A percentile compares a stretch with the other conserved stretches of the same genome.
Evolutionary conservation across 2,888 invertebrate species (phyloP).

Genomic region (Orchesella flavescens): DNA sequence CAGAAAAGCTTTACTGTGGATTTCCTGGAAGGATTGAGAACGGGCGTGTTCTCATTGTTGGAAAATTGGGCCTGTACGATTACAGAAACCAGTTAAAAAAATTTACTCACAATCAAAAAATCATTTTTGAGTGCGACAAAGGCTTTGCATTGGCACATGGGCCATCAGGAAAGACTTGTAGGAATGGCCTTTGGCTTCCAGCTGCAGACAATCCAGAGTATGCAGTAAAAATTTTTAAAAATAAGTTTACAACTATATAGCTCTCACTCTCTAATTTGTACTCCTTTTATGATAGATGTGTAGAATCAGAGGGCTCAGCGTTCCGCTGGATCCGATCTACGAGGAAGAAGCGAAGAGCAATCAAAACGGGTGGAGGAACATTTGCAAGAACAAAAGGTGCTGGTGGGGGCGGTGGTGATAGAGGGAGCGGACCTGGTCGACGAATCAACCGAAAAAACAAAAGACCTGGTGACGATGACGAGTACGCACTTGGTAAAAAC

Average conservation of each 20-base stretch:
- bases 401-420: constrained; percentile 22
- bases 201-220: constrained; percentile 81
- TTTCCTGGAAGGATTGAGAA: constrained; percentile 94
- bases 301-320: constrained; percentile 89
- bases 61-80: constrained; percentile 96
- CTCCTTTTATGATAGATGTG: constrained; percentile 80
- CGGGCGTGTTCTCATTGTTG: constrained; percentile 92
- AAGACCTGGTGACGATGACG: constrained; percentile 70
- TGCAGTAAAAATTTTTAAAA: background rate
- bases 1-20: constrained; percentile 83
- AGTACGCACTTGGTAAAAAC: constrained; percentile 69
- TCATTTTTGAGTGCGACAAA: constrained; percentile 95
- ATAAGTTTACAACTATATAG: no score
- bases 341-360: constrained; percentile 72
- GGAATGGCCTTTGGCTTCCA: constrained; percentile 95
- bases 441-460: constrained; percentile 52
- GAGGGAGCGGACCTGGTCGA: constrained; percentile 28
- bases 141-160: constrained; percentile 91
- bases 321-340: constrained; percentile 85
- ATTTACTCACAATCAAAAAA: constrained; percentile 92
- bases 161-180: constrained; percentile 93
- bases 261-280: no score
- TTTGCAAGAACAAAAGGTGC: constrained; percentile 41
- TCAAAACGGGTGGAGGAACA: constrained; percentile 63
- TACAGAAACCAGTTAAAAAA: constrained; percentile 94